Base-by-base conservation (phyloP, 2,113 vertebrate genomes). In the Apteryx mantelli region DNA sequence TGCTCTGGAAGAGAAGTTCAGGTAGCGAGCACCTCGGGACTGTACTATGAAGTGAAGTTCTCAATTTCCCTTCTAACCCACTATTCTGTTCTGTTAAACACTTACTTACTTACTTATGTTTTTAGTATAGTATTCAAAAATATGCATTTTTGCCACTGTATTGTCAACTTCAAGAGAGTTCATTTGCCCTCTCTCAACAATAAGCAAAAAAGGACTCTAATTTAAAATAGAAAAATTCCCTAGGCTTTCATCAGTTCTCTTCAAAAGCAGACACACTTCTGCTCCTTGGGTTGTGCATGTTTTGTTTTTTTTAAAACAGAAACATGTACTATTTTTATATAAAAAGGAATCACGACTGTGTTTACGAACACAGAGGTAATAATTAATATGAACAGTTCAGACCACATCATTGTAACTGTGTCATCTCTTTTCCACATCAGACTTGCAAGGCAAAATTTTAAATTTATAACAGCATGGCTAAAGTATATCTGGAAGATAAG, bases 351-450 rank as follows among this genome's bases (percentile, higher is more conserved):
- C 24, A 30, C 2, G n/a, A 58, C 56, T 71, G 16, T 8, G 18
- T 40, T 71, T 79, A 63, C 44, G 82, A 30, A 58, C 77, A 11
- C 42, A 61, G 56, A 53, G 53, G 21, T 53, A 19, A 42, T 2
- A 82, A 22, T 22, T 36, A 9, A 13, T 25, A 9, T 22, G 19
- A 50, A 7, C 55, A 21, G 11, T 26, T 81, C 48, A 48, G 77
- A 21, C 46, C 15, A 3, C 19, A 28, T 18, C 19, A 28, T 18
- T 52, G n/a, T 44, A 71, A 40, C 21, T 2, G 0, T 16, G 17
- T 12, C 4, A 32, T 21, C 17, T 38, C 20, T 84, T 95, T 95
- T 75, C 95, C 84, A 93, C 90, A 80, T 93, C 94, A 97, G 97
- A 96, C 94, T 96, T 65, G 69, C 69, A 82, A 94, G 40, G 68